Evolutionary conservation across 2,113 vertebrate genomes (phyloP), one percentile per base, ranked within the genome.

Genomic region (Trichechus manatus): DNA sequence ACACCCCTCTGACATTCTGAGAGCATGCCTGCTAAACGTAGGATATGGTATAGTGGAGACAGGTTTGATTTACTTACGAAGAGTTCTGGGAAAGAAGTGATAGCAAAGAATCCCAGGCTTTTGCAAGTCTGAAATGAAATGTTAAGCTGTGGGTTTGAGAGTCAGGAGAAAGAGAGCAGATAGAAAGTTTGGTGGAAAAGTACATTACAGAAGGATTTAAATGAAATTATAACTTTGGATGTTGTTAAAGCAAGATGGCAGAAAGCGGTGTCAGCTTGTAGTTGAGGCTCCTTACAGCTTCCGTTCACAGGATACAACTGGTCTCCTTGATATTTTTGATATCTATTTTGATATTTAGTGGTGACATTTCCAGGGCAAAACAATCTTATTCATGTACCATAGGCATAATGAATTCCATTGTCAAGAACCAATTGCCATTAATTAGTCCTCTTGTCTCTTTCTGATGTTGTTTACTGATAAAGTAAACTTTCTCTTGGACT

Each of bases 111-210:
- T 90, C 80, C 42, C 36, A 91, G 64, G 79, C 47, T 91, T 96
- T 85, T 93, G 64, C 87, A 93, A 64, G 59, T 97, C 84, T 85
- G 68, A 95, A 97, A 93, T 97, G 89, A 97, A 97, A 97, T 93
- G 63, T 81, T 95, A 98, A 95, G 78, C 87, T 97, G 47, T 36
- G 29, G 36, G 25, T 75, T 97, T 93, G 85, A 96, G 63, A 23
- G 10, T 15, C 44, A 81, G 47, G n/a, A 85, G 33, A 93, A 90
- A 80, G 68, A 91, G 25, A 86, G 64, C 25, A 44, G n/a, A 92
- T 92, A 85, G 74, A 85, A 82, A 89, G 81, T 59, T 87, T 61
- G 78, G 13, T 93, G 59, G 47, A 75, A 83, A 96, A 94, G 39
- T 81, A 85, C 36, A 47, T 89, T 78, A 50, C 39, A 66, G 90